phyloP scores from a whole-genome alignment of 2,888 invertebrate genomes.

The Pelosia muscerda region DNA sequence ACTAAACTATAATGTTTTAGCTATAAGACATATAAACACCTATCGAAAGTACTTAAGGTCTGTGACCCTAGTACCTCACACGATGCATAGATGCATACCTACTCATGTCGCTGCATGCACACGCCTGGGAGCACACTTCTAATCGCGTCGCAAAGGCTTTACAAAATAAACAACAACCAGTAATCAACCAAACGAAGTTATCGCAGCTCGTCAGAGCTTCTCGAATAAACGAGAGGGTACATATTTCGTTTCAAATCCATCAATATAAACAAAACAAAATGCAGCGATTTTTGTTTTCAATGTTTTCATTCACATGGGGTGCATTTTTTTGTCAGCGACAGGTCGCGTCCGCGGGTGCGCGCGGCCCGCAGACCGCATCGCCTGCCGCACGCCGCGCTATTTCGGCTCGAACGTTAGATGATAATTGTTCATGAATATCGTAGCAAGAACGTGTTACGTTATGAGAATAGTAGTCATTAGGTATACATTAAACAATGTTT shows the following conservation, averaged over 20 bases:
- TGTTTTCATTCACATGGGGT: slow-evolving; percentile 26
- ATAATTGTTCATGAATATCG: slow-evolving; percentile 22
- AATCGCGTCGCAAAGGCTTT: slow-evolving; percentile 3
- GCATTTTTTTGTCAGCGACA: slow-evolving; percentile 48
- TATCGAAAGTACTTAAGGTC: no score
- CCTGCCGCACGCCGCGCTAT: slow-evolving; percentile 24
- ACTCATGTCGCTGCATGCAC: not conserved
- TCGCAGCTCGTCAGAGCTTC: not conserved
- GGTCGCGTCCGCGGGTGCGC: slow-evolving; percentile 15
- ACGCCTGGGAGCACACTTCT: not conserved
- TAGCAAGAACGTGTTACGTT: not conserved
- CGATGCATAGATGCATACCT: not conserved
- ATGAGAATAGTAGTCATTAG: no score
- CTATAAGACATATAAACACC: no score
- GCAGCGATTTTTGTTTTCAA: slow-evolving; percentile 33
- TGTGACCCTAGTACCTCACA: not conserved
- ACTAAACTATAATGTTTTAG: no score
- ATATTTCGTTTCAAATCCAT: slow-evolving; percentile 25
- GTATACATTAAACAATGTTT: no score
- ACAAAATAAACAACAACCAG: not conserved
- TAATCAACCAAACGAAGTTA: not conserved
- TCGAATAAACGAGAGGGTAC: not conserved
- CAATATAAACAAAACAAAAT: slow-evolving; percentile 23
- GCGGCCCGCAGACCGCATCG: slow-evolving; percentile 25
- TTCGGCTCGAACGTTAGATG: slow-evolving; percentile 19